Evolutionary conservation across 2,113 vertebrate genomes (phyloP).

Genomic region (Dipodomys stephensi): DNA sequence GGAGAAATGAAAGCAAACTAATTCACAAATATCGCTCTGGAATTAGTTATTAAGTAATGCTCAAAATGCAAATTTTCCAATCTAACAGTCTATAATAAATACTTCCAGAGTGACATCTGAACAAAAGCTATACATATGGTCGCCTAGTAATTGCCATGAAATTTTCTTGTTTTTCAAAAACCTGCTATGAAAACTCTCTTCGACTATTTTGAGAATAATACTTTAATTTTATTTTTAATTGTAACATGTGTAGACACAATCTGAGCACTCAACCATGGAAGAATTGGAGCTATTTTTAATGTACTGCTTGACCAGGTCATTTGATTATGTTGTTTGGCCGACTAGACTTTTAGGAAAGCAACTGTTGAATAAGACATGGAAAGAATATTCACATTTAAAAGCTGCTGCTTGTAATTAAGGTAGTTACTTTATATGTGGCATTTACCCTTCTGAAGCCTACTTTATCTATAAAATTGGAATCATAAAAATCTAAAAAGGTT

Average conservation of each 20-base stretch:
- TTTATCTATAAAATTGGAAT: neutral
- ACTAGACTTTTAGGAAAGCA: neutral
- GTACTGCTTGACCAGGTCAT: neutral
- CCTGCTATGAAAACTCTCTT: neutral
- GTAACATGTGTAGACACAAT: neutral
- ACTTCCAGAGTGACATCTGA: neutral
- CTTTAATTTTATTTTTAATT: conserved; percentile 49
- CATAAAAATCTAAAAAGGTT: neutral
- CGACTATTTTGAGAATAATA: conserved; percentile 40
- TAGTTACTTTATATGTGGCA: neutral
- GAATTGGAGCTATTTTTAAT: neutral
- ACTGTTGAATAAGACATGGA: neutral
- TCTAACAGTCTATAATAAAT: conserved; percentile 6
- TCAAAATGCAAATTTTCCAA: conserved; percentile 37
- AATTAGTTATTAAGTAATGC: conserved; percentile 23
- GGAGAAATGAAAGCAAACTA: neutral
- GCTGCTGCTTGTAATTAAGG: neutral
- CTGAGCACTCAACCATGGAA: neutral
- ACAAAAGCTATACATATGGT: neutral
- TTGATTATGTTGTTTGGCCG: conserved; percentile 24
- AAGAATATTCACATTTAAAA: neutral
- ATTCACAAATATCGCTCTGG: neutral
- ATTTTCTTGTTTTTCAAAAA: conserved; percentile 1
- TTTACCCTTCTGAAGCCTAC: neutral
- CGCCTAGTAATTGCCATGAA: neutral